Evolutionary conservation across 2,888 invertebrate genomes (phyloP).

Genomic region (Eristalis intricaria): DNA sequence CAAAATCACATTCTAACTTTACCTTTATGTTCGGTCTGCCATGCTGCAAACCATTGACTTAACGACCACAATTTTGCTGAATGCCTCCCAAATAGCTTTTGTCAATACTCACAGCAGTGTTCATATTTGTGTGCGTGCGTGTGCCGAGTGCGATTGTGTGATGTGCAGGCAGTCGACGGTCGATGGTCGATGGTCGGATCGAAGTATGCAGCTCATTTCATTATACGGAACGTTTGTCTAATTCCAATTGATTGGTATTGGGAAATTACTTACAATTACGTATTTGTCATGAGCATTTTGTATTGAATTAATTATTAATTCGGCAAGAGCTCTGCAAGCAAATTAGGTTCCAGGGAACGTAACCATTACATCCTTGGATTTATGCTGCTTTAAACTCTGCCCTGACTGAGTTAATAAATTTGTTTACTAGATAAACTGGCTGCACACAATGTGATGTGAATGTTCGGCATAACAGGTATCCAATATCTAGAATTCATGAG

Average conservation of each 20-base stretch:
- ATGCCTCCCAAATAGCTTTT: slow-evolving; percentile 52
- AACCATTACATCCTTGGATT: background rate
- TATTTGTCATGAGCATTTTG: slow-evolving; percentile 53
- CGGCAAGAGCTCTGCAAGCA: slow-evolving; percentile 20
- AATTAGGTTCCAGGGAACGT: slow-evolving; percentile 14
- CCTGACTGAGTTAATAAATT: slow-evolving; percentile 24
- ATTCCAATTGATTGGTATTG: slow-evolving; percentile 68
- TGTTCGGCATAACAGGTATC: slow-evolving; percentile 5
- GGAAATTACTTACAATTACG: slow-evolving; percentile 63
- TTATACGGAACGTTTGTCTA: slow-evolving; percentile 42
- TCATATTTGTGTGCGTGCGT: background rate
- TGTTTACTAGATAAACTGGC: background rate
- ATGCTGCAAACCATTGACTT: slow-evolving; percentile 63
- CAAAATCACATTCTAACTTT: slow-evolving; percentile 66
- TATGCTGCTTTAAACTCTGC: slow-evolving; percentile 24
- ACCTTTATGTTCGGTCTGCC: slow-evolving; percentile 53
- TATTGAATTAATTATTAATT: slow-evolving; percentile 63
- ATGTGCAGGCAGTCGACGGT: background rate
- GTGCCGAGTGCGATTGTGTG: background rate
- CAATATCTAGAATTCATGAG: background rate
- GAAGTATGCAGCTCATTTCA: slow-evolving; percentile 25
- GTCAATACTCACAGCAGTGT: background rate
- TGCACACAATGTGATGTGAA: slow-evolving; percentile 2
- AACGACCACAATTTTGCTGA: slow-evolving; percentile 64
- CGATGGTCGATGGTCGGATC: background rate